These are phyloP conservation scores for Xiphophorus hellerii DNA, from an alignment of 2,113 vertebrate genomes.

Conservation along the genomic window DNA sequence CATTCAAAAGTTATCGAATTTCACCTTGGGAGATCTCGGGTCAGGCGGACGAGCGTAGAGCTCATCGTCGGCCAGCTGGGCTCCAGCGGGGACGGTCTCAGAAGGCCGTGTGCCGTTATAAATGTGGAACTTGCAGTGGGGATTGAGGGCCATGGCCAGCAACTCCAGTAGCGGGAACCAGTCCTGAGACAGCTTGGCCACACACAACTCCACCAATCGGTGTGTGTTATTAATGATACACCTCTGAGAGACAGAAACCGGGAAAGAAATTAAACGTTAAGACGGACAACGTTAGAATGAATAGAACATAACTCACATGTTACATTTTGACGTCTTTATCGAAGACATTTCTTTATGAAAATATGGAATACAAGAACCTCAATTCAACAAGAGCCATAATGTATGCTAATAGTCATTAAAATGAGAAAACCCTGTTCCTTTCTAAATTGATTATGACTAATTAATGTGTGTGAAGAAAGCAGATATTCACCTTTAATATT, in stretches of 20 bases:
- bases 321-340: no score
- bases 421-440: neutral
- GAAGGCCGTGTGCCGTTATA: conserved; percentile 99
- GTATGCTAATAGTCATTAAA: neutral
- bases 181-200: conserved; percentile 99
- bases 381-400: no score
- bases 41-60: conserved; percentile 97
- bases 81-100: conserved; percentile 95
- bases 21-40: conserved; percentile 96
- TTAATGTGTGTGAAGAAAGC: conserved; percentile 26
- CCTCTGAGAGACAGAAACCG: conserved; percentile 79
- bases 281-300: neutral
- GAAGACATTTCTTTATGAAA: no score
- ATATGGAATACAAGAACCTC: no score
- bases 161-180: conserved; percentile 99
- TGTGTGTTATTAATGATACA: conserved; percentile 99
- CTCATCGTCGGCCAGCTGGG: conserved; percentile 96
- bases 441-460: neutral
- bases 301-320: no score
- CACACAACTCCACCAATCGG: conserved; percentile 96
- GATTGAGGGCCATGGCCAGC: conserved; percentile 99
- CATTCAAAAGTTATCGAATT: neutral
- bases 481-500: conserved; percentile 31
- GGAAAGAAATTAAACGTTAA: neutral
- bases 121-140: conserved; percentile 99